Percentiles rank a stretch among this genome's conserved stretches.
These are phyloP conservation scores for Thelaira solivaga DNA, from an alignment of 2,888 invertebrate genomes.

Conservation along the genomic window DNA sequence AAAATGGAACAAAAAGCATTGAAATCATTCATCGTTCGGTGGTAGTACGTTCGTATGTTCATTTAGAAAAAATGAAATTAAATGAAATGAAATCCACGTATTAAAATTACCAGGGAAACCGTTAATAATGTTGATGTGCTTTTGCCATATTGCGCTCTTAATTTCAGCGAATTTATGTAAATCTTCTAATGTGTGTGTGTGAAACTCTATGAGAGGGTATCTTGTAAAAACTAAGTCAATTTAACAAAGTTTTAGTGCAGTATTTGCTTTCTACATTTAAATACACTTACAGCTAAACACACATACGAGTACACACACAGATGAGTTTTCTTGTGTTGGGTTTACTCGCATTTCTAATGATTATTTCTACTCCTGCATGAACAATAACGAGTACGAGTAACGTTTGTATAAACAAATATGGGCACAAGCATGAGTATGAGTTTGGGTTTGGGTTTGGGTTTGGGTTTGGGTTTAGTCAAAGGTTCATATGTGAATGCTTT, in stretches of 20 bases:
- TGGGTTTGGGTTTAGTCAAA: neutral
- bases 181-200: neutral
- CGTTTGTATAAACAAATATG: no score
- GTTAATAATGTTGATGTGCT: neutral
- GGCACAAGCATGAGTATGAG: neutral
- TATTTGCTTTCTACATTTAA: constrained; percentile 2
- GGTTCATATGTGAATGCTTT: neutral
- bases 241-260: constrained; percentile 36
- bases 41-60: no score
- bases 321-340: neutral
- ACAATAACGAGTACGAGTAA: no score
- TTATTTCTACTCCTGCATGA: neutral
- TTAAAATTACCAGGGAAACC: constrained; percentile 15
- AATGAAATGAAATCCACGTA: constrained; percentile 10
- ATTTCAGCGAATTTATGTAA: neutral
- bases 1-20: neutral
- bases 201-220: neutral
- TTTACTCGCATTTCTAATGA: neutral
- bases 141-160: neutral
- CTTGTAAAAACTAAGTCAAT: neutral
- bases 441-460: neutral
- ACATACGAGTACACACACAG: neutral
- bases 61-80: no score
- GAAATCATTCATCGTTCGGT: no score
- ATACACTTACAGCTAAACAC: neutral